Evolutionary conservation across 2,888 invertebrate species (phyloP), one percentile per base, ranked within the genome.

Genomic region (Ceriagrion tenellum): DNA sequence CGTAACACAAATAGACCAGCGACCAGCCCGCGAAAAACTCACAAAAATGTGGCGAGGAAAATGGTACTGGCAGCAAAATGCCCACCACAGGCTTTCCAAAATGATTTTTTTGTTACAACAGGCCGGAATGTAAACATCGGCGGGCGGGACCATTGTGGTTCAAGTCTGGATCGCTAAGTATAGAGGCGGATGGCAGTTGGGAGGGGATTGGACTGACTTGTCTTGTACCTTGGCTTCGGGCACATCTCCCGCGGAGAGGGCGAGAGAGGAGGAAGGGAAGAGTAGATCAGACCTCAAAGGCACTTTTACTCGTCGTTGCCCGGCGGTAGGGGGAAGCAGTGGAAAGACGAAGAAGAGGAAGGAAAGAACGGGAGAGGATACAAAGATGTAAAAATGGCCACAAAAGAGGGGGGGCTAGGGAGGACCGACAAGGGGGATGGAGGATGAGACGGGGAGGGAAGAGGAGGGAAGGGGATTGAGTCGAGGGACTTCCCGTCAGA

Each of bases 301-400:
- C 23, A n/a, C 81, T 35, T 81, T 81, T n/a, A 35, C n/a, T 81
- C 81, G 35, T 47, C 8, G 47, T 47, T 47, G 47, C 47, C 47
- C 47, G n/a, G n/a, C 8, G 47, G 47, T 26, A 8, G n/a, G 69
- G n/a, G 69, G 63, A 26, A 6, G 69, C 69, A 69, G 69, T 55
- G 55, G 13, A 30, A 56, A 35, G 10, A 20, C 30, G 55, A 35
- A 16, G 26, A 91, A 59, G 35, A 59, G 35, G 55, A 59, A 59
- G 40, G 23, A n/a, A 4, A 47, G 55, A 8, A 23, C 2, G 59
- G 59, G 59, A 0, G 20, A 2, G 20, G 18, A 59, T 20, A 35
- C n/a, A 56, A 56, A 90, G 23, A 56, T 56, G 56, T 90, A 18
- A 56, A 90, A 56, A 56, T 90, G 56, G 56, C 90, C 55, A n/a